Evolutionary conservation across 2,888 invertebrate species (phyloP), one percentile per base, ranked within the genome.

Genomic region (Petrolisthes cinctipes): DNA sequence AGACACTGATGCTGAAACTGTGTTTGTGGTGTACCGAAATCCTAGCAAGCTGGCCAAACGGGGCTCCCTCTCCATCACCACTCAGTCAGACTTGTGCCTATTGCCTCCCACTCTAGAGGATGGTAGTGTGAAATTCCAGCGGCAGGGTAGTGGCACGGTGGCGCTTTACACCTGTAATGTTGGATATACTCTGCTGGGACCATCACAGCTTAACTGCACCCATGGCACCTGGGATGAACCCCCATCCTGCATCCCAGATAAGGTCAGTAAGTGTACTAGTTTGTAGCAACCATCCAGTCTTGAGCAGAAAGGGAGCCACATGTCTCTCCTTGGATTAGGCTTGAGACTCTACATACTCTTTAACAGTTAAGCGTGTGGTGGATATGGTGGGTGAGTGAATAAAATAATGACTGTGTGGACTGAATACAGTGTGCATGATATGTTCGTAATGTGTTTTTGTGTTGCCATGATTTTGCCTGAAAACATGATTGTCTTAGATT

Each of bases 21-120:
- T 89, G 6, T 89, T 83, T 80, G 83, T 89, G 14, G 85, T 89
- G 4, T 89, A 89, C 71, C 85, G 78, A 54, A 89, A 87, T 68
- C 23, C 80, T 7, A 79, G 79, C 20, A 68, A 76, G 53, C 78
- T 82, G 7, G 57, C 82, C 51, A 82, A 85, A 23, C 82, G 85
- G 71, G 82, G 88, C n/a, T 78, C 85, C 66, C 78, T 88, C 9
- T 68, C 85, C n/a, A 71, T 88, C n/a, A 82, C 78, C 17, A 75
- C 61, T 4, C 88, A 88, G n/a, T 54, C 85, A n/a, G 84, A 84
- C 54, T 78, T 82, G 17, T 88, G 88, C 73, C 85, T 88, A 54
- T 57, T 88, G 23, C 88, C 88, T 0, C 88, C 88, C 17, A 23
- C 66, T 0, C 76, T 88, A 11, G 82, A 85, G 68, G 75, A 85